Percentiles rank a stretch among this genome's conserved stretches.
phyloP scores from a whole-genome alignment of 2,888 invertebrate genomes.

The Acleris emargana region DNA sequence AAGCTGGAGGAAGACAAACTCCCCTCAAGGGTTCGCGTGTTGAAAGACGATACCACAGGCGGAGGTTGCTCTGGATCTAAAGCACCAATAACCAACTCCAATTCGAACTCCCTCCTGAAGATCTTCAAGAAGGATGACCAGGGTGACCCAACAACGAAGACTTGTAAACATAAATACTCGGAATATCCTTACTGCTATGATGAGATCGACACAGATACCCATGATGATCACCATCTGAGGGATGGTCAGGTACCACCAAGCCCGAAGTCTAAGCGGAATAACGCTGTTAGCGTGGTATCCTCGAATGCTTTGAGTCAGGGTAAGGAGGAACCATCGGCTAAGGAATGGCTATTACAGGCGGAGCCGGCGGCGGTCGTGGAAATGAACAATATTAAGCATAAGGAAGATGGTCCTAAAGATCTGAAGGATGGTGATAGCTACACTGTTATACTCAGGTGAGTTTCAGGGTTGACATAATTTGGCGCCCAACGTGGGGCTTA shows the following conservation, averaged over 20 bases:
- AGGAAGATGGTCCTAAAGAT: constrained; percentile 73
- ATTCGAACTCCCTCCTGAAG: constrained; percentile 69
- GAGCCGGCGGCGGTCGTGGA: constrained; percentile 72
- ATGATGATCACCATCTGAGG: constrained; percentile 84
- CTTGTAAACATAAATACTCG: constrained; percentile 95
- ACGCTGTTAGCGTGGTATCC: constrained; percentile 77
- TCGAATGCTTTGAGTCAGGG: constrained; percentile 72
- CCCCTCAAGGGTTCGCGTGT: constrained; percentile 88
- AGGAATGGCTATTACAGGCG: constrained; percentile 72
- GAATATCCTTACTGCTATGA: constrained; percentile 95
- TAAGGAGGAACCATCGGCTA: constrained; percentile 72
- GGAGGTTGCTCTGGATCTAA: constrained; percentile 69
- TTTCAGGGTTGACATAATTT: constrained; percentile 11
- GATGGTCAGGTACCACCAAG: constrained; percentile 72
- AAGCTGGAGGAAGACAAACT: constrained; percentile 86
- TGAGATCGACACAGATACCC: constrained; percentile 90
- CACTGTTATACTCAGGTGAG: constrained; percentile 89
- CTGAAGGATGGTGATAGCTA: constrained; percentile 87
- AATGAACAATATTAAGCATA: constrained; percentile 78
- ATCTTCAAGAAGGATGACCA: constrained; percentile 75
- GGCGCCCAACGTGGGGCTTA: neutral
- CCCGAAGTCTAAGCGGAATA: constrained; percentile 76
- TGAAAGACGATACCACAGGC: constrained; percentile 86
- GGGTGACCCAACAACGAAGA: constrained; percentile 82
- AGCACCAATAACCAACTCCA: constrained; percentile 73